These are phyloP conservation scores for Sarotherodon lohbergeri DNA, from an alignment of 2,113 vertebrate species.

Conservation along the genomic window DNA sequence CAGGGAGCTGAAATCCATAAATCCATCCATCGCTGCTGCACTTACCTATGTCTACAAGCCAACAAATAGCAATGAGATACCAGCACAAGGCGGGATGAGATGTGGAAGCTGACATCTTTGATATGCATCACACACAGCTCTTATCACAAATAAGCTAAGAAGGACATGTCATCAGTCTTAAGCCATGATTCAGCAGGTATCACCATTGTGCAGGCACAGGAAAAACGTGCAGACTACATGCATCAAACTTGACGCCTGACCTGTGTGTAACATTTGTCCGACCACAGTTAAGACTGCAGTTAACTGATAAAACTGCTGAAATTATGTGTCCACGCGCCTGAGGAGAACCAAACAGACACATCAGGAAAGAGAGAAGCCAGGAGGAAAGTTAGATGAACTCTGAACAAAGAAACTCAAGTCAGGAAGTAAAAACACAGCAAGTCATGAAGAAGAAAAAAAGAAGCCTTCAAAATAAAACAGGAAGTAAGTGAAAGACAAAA, in stretches of 20 bases:
- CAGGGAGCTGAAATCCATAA: neutral
- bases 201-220: neutral
- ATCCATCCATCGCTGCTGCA: neutral
- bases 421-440: neutral
- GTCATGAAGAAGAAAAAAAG: accelerated
- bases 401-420: neutral
- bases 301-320: neutral
- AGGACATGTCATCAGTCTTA: neutral
- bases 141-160: neutral
- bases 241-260: neutral
- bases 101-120: neutral
- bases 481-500: neutral
- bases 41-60: neutral
- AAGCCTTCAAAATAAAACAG: neutral
- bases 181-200: neutral
- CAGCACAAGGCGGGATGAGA: accelerated
- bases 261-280: neutral
- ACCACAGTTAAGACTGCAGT: neutral
- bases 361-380: accelerated
- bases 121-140: neutral
- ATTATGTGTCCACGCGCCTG: accelerated
- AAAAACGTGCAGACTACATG: neutral
- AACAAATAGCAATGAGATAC: neutral
- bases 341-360: neutral
- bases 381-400: neutral